These are phyloP conservation scores for Catalaphyllia jardinei DNA, from an alignment of 64 coral and sea anemone species.

Conservation along the genomic window DNA sequence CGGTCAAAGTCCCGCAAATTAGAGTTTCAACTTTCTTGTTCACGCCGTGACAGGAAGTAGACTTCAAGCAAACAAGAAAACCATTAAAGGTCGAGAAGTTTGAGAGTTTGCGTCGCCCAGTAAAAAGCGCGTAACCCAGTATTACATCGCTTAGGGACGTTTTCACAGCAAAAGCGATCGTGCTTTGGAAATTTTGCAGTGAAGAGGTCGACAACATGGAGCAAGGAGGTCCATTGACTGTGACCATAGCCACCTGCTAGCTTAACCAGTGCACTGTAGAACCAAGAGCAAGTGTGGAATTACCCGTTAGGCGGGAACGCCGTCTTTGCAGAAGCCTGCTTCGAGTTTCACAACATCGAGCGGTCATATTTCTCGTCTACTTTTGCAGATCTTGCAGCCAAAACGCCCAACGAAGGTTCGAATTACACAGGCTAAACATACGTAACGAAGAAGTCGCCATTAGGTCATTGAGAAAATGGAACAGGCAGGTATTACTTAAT, in stretches of 20 bases:
- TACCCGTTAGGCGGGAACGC: slow-evolving; percentile 9
- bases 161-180: background rate
- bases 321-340: slow-evolving; percentile 23
- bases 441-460: slow-evolving; percentile 58
- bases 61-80: too few relatives aligned
- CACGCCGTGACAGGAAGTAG: background rate
- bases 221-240: background rate
- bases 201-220: background rate
- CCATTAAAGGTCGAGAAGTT: too few relatives aligned
- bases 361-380: slow-evolving; percentile 4
- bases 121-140: background rate
- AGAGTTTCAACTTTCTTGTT: background rate
- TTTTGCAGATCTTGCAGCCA: background rate
- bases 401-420: background rate
- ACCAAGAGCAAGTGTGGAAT: background rate
- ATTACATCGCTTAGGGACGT: too few relatives aligned
- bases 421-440: slow-evolving; percentile 30
- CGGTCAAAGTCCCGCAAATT: background rate
- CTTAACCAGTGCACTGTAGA: slow-evolving; percentile 6
- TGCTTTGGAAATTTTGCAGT: slow-evolving; percentile 14
- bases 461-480: slow-evolving; percentile 71
- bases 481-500: slow-evolving; percentile 92
- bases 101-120: background rate
- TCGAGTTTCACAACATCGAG: slow-evolving; percentile 22
- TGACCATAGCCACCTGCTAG: slow-evolving; percentile 26